Evolutionary conservation across 2,797 vertebrate species (phyloP).

Genomic region (Potorous gilbertii): DNA sequence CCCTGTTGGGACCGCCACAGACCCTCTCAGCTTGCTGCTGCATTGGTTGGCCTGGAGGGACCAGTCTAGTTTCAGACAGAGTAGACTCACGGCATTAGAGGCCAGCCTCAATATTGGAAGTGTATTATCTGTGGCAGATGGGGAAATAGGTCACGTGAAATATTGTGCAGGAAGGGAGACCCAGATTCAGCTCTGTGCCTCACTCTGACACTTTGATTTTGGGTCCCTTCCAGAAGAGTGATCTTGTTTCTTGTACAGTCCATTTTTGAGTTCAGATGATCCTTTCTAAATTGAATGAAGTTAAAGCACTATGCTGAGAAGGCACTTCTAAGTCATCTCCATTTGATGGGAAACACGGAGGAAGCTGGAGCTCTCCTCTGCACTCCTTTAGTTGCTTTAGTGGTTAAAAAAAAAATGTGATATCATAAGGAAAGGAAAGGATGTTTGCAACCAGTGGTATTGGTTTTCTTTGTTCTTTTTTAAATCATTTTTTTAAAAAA

Average conservation of each 20-base stretch:
- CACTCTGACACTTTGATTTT: accelerated
- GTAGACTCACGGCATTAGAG: neutral
- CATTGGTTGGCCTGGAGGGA: accelerated
- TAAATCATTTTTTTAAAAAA: neutral
- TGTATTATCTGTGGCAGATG: neutral
- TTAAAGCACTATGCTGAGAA: neutral
- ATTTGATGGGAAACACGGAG: neutral
- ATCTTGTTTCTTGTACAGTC: neutral
- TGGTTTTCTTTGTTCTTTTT: neutral
- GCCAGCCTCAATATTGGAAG: accelerated
- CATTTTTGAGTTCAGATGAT: neutral
- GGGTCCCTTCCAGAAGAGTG: neutral
- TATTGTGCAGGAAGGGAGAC: neutral
- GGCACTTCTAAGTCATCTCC: neutral
- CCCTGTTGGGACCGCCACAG: neutral
- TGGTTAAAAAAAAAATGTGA: neutral
- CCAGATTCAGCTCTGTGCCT: neutral
- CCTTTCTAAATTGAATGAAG: too few relatives aligned
- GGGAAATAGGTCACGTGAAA: neutral
- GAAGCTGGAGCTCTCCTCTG: neutral
- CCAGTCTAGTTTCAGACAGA: neutral
- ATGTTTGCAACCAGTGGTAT: neutral
- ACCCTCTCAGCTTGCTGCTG: neutral
- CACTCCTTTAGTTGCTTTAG: neutral
- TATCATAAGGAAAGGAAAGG: neutral